Conservation (phyloP, 2,113 vertebrate species). For the Laticauda colubrina region DNA sequence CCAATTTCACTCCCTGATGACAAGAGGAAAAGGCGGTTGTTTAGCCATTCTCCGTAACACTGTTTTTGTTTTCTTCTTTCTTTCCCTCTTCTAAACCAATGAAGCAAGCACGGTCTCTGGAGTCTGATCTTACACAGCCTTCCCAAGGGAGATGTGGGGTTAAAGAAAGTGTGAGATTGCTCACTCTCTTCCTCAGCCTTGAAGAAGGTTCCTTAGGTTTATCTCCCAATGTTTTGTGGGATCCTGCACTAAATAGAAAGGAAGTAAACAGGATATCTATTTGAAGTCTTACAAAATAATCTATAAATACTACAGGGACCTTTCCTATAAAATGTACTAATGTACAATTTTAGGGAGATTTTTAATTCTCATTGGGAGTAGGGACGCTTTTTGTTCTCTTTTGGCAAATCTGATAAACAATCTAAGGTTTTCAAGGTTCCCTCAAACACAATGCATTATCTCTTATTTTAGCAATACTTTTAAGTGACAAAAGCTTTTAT, state of each 20-base stretch:
- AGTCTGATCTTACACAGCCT: neutral
- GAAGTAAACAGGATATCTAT: neutral
- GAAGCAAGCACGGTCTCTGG: neutral
- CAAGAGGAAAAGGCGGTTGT: neutral
- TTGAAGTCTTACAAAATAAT: neutral
- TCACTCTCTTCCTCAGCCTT: neutral
- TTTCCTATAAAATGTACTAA: neutral
- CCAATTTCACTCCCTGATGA: neutral
- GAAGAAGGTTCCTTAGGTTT: neutral
- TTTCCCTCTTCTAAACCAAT: neutral
- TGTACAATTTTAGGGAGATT: neutral
- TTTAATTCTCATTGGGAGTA: neutral
- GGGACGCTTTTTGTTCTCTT: neutral
- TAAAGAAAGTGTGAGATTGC: neutral
- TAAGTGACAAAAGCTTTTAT: conserved; percentile 4
- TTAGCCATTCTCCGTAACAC: neutral
- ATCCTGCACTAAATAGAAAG: neutral
- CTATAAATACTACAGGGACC: neutral
- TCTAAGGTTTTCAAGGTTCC: neutral
- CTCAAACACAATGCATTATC: neutral
- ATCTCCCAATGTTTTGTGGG: neutral
- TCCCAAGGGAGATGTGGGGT: too few relatives aligned
- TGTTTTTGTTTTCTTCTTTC: neutral
- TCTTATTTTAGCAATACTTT: conserved; percentile 1
- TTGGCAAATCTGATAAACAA: neutral